Conservation (phyloP, 1,140 invertebrate species). For the Varroa destructor region DNA sequence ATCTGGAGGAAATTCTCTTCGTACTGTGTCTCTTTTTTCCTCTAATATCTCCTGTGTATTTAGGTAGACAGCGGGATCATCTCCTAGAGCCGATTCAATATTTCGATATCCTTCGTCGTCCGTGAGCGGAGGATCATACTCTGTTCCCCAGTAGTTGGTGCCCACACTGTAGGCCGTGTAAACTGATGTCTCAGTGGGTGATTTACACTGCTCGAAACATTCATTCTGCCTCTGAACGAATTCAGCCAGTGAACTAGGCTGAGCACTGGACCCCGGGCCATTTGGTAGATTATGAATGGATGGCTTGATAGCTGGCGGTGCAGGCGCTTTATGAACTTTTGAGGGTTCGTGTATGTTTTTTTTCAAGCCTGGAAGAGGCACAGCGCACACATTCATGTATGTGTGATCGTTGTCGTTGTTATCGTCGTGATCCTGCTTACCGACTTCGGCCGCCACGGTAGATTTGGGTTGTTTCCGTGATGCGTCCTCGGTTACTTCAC, state of each 20-base stretch:
- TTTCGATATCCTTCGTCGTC: conserved; percentile 29
- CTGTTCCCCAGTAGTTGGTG: conserved; percentile 17
- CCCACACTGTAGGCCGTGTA: conserved; percentile 15
- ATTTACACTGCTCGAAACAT: conserved; percentile 13
- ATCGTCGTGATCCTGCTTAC: background rate
- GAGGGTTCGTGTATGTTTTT: background rate
- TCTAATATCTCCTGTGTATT: conserved; percentile 5
- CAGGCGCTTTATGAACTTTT: conserved; percentile 8
- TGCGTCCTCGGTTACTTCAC: conserved; percentile 1
- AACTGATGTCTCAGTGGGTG: conserved; percentile 3
- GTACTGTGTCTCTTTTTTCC: background rate
- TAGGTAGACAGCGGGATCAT: conserved; percentile 19
- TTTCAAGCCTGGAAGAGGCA: conserved; percentile 6
- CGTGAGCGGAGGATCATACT: conserved; percentile 16
- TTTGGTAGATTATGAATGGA: background rate
- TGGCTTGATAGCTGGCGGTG: conserved; percentile 6
- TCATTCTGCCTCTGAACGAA: conserved; percentile 8
- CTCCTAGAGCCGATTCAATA: conserved; percentile 22
- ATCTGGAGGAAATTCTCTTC: conserved; percentile 19
- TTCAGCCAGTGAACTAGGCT: background rate
- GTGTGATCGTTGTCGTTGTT: background rate
- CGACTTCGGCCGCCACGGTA: conserved; percentile 7
- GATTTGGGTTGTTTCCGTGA: background rate
- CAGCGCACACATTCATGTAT: conserved; percentile 21
- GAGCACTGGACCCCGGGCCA: background rate